Percentiles rank a stretch among this genome's conserved stretches.
These are phyloP conservation scores for Phoeniculus purpureus DNA, from an alignment of 2,797 vertebrate genomes.

Conservation along the genomic window DNA sequence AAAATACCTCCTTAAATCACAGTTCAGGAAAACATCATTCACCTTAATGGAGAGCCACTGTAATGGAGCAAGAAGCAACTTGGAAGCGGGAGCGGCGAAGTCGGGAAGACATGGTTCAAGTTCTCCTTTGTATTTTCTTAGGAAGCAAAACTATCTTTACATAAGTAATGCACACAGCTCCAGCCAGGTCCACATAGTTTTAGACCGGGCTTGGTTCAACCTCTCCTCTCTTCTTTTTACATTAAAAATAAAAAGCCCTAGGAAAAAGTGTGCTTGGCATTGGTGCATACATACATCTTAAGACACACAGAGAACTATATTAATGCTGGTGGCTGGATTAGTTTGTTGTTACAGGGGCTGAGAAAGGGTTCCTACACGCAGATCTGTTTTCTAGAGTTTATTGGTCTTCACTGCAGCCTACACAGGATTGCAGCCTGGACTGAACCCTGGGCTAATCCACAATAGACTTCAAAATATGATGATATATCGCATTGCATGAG, in stretches of 20 bases:
- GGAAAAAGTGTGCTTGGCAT: conserved; percentile 14
- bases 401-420: not conserved
- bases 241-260: not conserved
- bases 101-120: conserved; percentile 46
- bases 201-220: not conserved
- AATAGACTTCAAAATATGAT: not conserved
- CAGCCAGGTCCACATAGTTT: not conserved
- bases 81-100: conserved; percentile 22
- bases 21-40: conserved; percentile 65
- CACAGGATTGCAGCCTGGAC: not conserved
- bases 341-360: not conserved
- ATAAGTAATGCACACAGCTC: conserved; percentile 9
- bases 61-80: conserved; percentile 65
- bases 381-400: not conserved
- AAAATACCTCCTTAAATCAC: conserved; percentile 51
- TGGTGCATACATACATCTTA: not conserved
- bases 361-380: not conserved
- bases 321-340: not conserved
- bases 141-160: conserved; percentile 52
- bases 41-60: conserved; percentile 59
- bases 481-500: not conserved
- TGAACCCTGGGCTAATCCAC: not conserved
- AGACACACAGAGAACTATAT: not conserved
- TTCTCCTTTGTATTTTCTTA: conserved; percentile 49
- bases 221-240: not conserved